Conservation (phyloP, 2,113 vertebrate species). For the Myiopsitta monachus region DNA sequence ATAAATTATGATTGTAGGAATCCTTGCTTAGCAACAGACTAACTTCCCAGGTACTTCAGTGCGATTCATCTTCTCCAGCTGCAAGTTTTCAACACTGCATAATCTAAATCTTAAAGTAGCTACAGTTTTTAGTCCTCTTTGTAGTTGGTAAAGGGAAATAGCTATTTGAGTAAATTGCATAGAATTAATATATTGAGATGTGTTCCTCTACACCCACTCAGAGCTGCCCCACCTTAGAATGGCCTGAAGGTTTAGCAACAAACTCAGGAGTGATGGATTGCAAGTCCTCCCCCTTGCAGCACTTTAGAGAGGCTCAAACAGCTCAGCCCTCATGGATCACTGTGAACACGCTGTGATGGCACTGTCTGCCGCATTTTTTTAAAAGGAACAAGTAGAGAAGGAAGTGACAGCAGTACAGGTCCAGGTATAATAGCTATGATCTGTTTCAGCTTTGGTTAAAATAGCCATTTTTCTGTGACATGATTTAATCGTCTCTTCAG, state of each 20-base stretch:
- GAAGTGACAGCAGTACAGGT: neutral
- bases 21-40: neutral
- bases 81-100: neutral
- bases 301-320: neutral
- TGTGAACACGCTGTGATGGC: fast-evolving
- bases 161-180: neutral
- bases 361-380: neutral
- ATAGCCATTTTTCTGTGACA: neutral
- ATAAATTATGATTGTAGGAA: neutral
- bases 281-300: neutral
- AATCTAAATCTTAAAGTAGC: neutral
- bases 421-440: neutral
- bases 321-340: fast-evolving
- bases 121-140: neutral
- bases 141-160: neutral
- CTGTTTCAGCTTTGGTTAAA: neutral
- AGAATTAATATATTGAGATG: neutral
- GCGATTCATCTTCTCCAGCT: neutral
- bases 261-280: neutral
- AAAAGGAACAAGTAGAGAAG: neutral
- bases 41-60: neutral
- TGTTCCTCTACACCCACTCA: neutral
- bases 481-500: neutral
- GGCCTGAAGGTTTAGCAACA: neutral
- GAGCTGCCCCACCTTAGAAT: neutral